Evolutionary conservation across 1,140 invertebrate species (phyloP).

Genomic region (Elysia chlorotica): DNA sequence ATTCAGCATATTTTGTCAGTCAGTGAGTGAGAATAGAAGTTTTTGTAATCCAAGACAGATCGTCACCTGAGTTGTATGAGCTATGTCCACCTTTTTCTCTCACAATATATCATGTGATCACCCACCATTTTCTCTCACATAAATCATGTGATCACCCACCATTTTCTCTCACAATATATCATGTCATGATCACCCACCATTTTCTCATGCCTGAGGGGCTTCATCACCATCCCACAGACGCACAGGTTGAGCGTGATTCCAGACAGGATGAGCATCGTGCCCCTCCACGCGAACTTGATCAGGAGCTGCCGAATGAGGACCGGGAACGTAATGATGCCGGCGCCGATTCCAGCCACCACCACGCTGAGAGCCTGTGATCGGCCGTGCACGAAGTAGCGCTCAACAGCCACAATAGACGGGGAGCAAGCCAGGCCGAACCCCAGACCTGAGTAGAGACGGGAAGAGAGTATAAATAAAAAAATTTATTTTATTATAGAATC

Average conservation of each 20-base stretch:
- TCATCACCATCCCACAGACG: constrained; percentile 76
- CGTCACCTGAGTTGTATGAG: too few species aligned
- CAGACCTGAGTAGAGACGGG: constrained; percentile 46
- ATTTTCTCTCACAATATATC: too few species aligned
- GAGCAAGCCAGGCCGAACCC: constrained; percentile 55
- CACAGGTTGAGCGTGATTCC: constrained; percentile 86
- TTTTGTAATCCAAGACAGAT: too few species aligned
- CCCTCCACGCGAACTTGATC: constrained; percentile 74
- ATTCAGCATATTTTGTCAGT: too few species aligned
- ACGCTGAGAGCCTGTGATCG: constrained; percentile 48
- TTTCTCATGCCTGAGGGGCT: constrained; percentile 35
- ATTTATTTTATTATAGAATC: too few species aligned
- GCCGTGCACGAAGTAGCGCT: constrained; percentile 47
- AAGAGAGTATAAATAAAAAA: too few species aligned
- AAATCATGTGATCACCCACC: too few species aligned
- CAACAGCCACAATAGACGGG: constrained; percentile 54
- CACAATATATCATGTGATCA: too few species aligned
- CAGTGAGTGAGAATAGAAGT: too few species aligned
- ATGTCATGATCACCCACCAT: too few species aligned
- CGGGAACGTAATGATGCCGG: constrained; percentile 55
- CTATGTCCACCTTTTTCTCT: too few species aligned
- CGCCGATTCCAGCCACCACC: constrained; percentile 47
- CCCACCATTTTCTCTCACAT: too few species aligned
- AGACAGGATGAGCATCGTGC: constrained; percentile 81
- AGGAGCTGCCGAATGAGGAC: constrained; percentile 45